Conservation (phyloP, 92 coral and sea anemone species). For the Pocillopora meandrina region DNA sequence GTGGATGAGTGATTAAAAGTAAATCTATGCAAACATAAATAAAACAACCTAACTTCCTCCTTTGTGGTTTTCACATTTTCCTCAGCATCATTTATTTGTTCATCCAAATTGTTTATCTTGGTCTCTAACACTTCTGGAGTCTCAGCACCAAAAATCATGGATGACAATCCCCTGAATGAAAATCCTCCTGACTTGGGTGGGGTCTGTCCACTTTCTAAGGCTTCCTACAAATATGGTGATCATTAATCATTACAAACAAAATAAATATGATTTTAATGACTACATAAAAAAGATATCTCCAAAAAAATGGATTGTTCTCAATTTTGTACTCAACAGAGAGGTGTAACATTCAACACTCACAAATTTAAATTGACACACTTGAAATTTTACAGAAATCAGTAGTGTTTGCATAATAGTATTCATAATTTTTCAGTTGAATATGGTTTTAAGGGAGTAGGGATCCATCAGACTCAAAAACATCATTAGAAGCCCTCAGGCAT, state of each 20-base stretch:
- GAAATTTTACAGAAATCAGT: no score
- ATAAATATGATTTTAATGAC: not conserved
- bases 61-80: conserved; percentile 68
- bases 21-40: not conserved
- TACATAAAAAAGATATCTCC: no score
- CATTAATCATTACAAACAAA: not conserved
- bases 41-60: conserved; percentile 82
- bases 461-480: no score
- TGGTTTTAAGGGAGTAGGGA: no score
- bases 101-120: conserved; percentile 75
- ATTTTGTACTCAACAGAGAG: no score
- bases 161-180: conserved; percentile 90
- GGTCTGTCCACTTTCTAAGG: conserved; percentile 78
- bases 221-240: conserved; percentile 35
- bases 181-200: conserved; percentile 81
- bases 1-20: no score
- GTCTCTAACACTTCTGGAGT: conserved; percentile 81
- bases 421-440: no score
- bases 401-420: no score
- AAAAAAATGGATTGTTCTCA: no score
- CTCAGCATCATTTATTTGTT: conserved; percentile 89
- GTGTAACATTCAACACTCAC: no score
- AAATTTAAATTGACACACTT: no score
- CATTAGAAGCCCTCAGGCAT: no score
- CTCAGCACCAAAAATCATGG: conserved; percentile 97